Base-by-base conservation (phyloP, 2,113 vertebrate genomes). In the Silurus glanis region DNA sequence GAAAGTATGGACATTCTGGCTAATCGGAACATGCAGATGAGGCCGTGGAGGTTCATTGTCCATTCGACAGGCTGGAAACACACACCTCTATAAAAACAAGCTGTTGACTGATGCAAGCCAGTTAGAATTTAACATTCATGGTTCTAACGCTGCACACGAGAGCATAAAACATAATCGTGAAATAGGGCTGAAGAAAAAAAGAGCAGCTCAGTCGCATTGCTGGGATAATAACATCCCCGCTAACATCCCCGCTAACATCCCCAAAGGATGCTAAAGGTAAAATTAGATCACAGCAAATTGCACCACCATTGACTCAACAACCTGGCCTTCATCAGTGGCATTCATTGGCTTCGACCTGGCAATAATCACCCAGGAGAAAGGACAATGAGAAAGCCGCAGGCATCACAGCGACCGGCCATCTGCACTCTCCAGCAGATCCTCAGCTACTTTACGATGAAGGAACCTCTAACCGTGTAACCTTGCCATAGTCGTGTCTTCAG, bases 271-370 rank as follows among this genome's bases (percentile, higher is more conserved):
- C 79, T 79, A 78, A 76, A 86, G 81, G 80, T 74, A 80, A 85
- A 89, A 87, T 85, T 82, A 87, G 59, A 47, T 87, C 79, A 62
- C 59, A 69, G 64, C 74, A 47, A 66, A 80, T 83, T 87, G 86
- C 83, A 58, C 64, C 69, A 80, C 82, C 66, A 89, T 87, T 89
- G 88, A 88, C 76, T 88, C 80, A 25, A 56, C 75, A 82, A 87
- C 81, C 80, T 69, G 80, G 75, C 19, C 25, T 72, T 89, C 75
- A 59, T 89, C 67, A 25, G 28, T 25, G 61, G 80, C 66, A 64
- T 79, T 79, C 59, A 25, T 45, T 49, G 83, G 80, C 86, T 83
- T 86, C 80, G 84, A 89, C 86, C 84, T 89, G 81, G 72, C 89
- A 78, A 82, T 83, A 88, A 81, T 78, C 76, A 86, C 74, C 80